Evolutionary conservation across 2,113 vertebrate genomes (phyloP), one percentile per base, ranked within the genome.

Genomic region (Lampris megalopsis): DNA sequence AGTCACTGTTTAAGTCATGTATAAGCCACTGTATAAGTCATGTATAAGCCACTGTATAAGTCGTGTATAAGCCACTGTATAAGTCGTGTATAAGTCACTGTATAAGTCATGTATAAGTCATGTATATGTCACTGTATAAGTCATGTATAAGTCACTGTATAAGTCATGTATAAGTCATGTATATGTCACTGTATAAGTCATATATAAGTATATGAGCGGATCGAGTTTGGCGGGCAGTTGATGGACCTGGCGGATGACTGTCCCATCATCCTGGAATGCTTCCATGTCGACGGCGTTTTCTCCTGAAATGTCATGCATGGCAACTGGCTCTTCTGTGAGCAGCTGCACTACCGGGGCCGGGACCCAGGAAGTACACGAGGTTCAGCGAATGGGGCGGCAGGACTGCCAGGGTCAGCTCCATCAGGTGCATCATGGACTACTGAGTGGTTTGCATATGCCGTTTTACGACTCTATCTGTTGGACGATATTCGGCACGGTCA

Each of bases 261-360:
- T 60, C 89, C 91, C n/a, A 80, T 75, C 40, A 67, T 93, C 59
- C 77, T 73, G 70, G 84, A 90, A 45, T 66, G 72, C 47, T 94
- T 92, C 80, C 82, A 91, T 8, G 36, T 77, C 1, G 81, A 79
- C 1, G 65, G 87, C 61, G 87, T 93, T 79, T 92, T 91, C 80
- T 93, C 92, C 82, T 93, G 91, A 86, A 92, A 90, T 0, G 93
- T 91, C 1, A 82, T 35, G n/a, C 11, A 73, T 0, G 91, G 92
- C 58, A 86, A 92, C 84, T 93, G 93, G 92, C 83, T 92, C 13
- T 92, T 92, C 83, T 94, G 82, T 0, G 91, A 93, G 63, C 80
- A 90, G 3, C 71, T 86, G 0, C 68, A 93, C 77, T 92, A 92
- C 80, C 36, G 56, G 41, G 93, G 93, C 50, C 82, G 80, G 77